Percentiles rank a stretch among this genome's conserved stretches.
phyloP scores from a whole-genome alignment of 2,113 vertebrate species.

The Ceyx cyanopectus region DNA sequence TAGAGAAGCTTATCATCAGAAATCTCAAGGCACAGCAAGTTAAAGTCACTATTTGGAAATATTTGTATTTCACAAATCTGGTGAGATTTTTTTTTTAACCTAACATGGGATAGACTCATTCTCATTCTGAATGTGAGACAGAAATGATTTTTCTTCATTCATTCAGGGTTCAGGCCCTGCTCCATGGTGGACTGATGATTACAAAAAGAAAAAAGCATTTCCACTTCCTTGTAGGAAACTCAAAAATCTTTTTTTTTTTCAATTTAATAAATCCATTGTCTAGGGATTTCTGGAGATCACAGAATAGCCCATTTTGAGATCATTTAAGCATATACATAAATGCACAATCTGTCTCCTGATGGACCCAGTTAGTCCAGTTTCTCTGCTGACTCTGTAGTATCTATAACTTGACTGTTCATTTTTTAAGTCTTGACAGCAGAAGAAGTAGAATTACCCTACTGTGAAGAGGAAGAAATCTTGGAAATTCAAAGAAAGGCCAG shows the following conservation, averaged over 20 bases:
- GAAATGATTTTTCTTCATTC: background rate
- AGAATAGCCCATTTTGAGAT: background rate
- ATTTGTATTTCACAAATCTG: background rate
- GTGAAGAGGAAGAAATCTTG: background rate
- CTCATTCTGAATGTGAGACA: background rate
- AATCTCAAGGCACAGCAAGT: slow-evolving; percentile 3
- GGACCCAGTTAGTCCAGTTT: background rate
- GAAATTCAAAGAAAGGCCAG: background rate
- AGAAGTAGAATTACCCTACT: background rate
- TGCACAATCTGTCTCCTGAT: background rate
- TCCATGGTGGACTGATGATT: background rate
- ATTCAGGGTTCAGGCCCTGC: background rate
- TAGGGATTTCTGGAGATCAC: background rate
- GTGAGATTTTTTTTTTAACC: background rate
- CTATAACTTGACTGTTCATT: background rate
- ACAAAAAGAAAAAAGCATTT: background rate
- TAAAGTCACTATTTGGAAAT: background rate
- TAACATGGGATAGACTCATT: background rate
- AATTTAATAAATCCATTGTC: background rate
- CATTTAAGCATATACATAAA: background rate
- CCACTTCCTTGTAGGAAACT: background rate
- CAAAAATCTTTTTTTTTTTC: background rate
- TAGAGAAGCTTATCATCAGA: background rate
- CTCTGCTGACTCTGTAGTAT: background rate
- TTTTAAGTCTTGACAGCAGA: background rate